Base-by-base conservation (phyloP, 2,113 vertebrate genomes). In the Cranoglanis bouderius region DNA sequence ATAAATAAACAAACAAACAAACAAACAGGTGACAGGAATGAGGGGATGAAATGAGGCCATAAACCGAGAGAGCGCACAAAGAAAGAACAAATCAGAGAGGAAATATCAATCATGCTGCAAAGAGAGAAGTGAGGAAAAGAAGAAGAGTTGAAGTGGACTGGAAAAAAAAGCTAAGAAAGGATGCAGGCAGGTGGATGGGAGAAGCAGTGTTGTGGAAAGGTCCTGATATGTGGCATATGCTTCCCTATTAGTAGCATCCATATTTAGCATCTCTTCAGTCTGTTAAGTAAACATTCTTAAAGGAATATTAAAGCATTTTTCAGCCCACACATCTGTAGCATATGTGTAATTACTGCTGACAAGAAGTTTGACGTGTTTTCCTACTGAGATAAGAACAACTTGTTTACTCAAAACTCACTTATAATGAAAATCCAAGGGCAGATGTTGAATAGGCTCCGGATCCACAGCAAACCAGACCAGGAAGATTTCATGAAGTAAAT, bases 271-370 rank as follows among this genome's bases (percentile, higher is more conserved):
- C 8, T 32, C 49, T 59, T 29, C 32, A 40, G 4, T 38, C 32
- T 59, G 81, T 40, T 59, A 82, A 35, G 24, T 21, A 80, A 78
- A 32, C 77, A 77, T 77, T 72, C 40, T 24, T 77, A 82, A 19
- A 82, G 53, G 53, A 59, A 57, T 53, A 81, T 38, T 82, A 19
- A 35, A 24, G 81, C 32, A 35, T 21, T 82, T 82, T 57, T 57
- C 29, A 51, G 21, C 49, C 7, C 49, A 59, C 81, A 59, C 32
- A 40, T 82, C 81, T 82, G 19, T 12, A 82, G 81, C 53, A 38
- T 26, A 38, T 82, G 53, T 82, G 53, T 82, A 40, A 82, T 82
- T 82, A 82, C 55, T 59, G 18, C 80, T 81, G 78, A 57, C 19
- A 35, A 57, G 19, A 82, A 10, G 9, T 82, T 35, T 35, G n/a